Base-by-base conservation (phyloP, 2,113 vertebrate genomes). In the Albula glossodonta region DNA sequence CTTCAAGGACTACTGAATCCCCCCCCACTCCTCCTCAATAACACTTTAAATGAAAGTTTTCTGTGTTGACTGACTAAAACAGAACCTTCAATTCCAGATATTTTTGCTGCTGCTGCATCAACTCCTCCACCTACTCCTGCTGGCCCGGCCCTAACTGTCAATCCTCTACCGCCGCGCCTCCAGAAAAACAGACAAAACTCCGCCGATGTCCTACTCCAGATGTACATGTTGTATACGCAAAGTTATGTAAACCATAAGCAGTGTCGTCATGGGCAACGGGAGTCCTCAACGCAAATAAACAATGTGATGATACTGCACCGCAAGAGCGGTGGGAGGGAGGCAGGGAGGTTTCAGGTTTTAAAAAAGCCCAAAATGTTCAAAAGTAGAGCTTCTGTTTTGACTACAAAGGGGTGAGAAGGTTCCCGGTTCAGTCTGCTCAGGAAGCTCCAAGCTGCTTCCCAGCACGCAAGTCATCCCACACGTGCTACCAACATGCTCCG, bases 391-490 rank as follows among this genome's bases (percentile, higher is more conserved):
- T 74, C n/a, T 74, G 70, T 74, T 74, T 74, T 74, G 70, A 74
- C 70, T 74, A 74, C 70, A 31, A n/a, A 9, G 10, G 78, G 80
- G 80, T 51, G 81, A 60, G 81, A 41, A 41, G n/a, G 22, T 83
- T 74, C 70, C 70, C 22, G 31, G 52, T 15, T 83, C 81, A 83
- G n/a, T 48, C 22, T 83, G 81, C 63, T 57, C 57, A 60, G 81
- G n/a, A 60, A 83, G 81, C 56, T 57, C 53, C 81, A 82, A 31
- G 9, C 51, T 19, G 80, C 41, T 60, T 83, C 81, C 6, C 81
- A 60, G 81, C 70, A 74, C 70, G 70, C 70, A 49, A 48, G 10
- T 83, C n/a, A 83, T 51, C 25, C 41, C 56, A 57, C 81, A 83
- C 57, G 31, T 83, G 81, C 57, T 63, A 60, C 53, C 56, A 83